Conservation (phyloP, 2,113 vertebrate species). For the Vombatus ursinus region DNA sequence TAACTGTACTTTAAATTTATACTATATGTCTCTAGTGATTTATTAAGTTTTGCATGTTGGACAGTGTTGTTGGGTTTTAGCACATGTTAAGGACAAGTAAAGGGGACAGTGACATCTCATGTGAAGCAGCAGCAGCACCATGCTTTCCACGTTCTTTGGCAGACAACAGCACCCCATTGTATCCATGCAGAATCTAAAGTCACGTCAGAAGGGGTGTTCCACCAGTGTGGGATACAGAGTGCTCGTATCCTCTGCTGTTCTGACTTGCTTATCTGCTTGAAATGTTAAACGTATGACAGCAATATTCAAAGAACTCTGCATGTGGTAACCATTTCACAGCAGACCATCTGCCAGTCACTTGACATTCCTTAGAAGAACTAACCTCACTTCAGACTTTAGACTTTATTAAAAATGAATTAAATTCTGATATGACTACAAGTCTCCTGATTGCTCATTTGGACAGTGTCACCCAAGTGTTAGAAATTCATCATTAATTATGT, state of each 20-base stretch:
- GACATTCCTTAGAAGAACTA: conserved; percentile 32
- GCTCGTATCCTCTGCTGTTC: conserved; percentile 71
- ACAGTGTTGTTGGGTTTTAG: conserved; percentile 87
- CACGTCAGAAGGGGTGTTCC: conserved; percentile 91
- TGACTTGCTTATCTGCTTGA: conserved; percentile 70
- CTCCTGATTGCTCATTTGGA: conserved; percentile 37
- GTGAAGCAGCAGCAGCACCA: conserved; percentile 90
- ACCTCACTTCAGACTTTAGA: conserved; percentile 29
- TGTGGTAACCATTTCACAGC: conserved; percentile 66
- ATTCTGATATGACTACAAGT: not conserved
- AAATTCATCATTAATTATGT: conserved; percentile 49
- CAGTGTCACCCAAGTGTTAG: not conserved
- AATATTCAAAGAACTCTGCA: conserved; percentile 88
- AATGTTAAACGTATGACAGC: conserved; percentile 95
- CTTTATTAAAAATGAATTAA: not conserved
- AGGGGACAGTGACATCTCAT: conserved; percentile 77
- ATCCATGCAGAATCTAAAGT: conserved; percentile 95
- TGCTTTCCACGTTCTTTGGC: conserved; percentile 89
- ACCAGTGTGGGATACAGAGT: conserved; percentile 89
- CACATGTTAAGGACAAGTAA: conserved; percentile 78
- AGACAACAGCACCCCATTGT: conserved; percentile 86
- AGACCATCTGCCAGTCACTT: conserved; percentile 56
- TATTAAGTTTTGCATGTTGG: conserved; percentile 87
- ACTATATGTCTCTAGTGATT: conserved; percentile 81
- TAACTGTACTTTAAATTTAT: conserved; percentile 79